Conservation (phyloP, 1,140 invertebrate species). For the Heliconius hewitsoni region DNA sequence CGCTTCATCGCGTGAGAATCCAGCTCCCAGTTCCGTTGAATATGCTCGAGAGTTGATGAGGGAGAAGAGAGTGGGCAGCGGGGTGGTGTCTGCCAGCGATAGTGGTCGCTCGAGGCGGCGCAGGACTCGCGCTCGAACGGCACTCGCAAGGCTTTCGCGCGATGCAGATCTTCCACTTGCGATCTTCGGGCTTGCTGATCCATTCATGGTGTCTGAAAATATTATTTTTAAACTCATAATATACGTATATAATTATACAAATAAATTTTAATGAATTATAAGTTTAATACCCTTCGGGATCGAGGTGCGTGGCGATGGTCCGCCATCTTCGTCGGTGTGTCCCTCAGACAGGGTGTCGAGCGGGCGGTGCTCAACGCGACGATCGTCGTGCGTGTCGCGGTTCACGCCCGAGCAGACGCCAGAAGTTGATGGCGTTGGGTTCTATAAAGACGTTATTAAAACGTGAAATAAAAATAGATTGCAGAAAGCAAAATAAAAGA, state of each 20-base stretch:
- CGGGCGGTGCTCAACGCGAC: slow-evolving; percentile 46
- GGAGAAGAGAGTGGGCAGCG: slow-evolving; percentile 46
- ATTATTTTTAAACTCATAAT: not conserved
- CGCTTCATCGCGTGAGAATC: slow-evolving; percentile 28
- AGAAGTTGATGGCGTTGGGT: slow-evolving; percentile 53
- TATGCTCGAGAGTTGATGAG: slow-evolving; percentile 52
- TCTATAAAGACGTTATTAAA: slow-evolving; percentile 41
- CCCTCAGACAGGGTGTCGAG: slow-evolving; percentile 69
- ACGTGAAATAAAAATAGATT: not conserved
- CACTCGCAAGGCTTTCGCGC: slow-evolving; percentile 54
- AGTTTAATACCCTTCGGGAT: slow-evolving; percentile 52
- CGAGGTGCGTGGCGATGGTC: slow-evolving; percentile 57
- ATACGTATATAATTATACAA: not conserved
- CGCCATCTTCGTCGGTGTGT: slow-evolving; percentile 64
- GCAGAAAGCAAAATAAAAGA: too few species aligned
- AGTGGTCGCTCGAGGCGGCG: slow-evolving; percentile 53
- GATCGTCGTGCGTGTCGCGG: slow-evolving; percentile 28
- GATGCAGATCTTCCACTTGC: slow-evolving; percentile 43
- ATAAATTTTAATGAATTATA: not conserved
- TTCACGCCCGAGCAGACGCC: slow-evolving; percentile 22
- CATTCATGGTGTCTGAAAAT: slow-evolving; percentile 58
- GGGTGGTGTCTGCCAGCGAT: slow-evolving; percentile 52
- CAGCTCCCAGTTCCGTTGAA: slow-evolving; percentile 49
- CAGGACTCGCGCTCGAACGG: slow-evolving; percentile 54
- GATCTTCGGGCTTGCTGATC: slow-evolving; percentile 44